Conservation (phyloP, 2,113 vertebrate species). For the Pteropus alecto region DNA sequence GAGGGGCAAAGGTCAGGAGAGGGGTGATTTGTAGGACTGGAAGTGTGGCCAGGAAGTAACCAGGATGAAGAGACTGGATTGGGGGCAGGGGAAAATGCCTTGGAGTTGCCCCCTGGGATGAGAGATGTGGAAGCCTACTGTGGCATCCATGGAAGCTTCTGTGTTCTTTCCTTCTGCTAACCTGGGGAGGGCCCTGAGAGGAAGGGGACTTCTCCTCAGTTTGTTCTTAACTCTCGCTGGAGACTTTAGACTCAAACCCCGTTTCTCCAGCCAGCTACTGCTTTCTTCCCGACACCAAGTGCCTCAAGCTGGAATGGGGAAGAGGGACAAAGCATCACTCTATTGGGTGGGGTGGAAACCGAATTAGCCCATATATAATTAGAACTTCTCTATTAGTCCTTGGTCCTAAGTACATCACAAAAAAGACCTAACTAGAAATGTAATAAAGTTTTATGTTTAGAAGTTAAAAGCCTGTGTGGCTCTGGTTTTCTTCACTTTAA, state of each 20-base stretch:
- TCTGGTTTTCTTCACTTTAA: neutral
- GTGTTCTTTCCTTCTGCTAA: neutral
- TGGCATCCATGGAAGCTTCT: neutral
- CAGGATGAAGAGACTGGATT: neutral
- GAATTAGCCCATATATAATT: neutral
- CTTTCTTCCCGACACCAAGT: constrained; percentile 39
- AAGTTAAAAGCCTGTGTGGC: neutral
- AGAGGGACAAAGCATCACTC: neutral
- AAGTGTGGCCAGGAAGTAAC: neutral
- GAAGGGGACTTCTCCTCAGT: neutral
- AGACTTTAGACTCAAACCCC: neutral
- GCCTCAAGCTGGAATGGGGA: constrained; percentile 36
- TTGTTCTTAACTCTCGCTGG: neutral
- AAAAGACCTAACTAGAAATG: constrained; percentile 38
- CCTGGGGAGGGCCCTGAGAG: neutral
- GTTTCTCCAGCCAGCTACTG: neutral
- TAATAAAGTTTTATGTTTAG: constrained; percentile 70
- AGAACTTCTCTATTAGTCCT: constrained; percentile 34
- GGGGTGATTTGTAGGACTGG: neutral
- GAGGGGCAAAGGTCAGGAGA: neutral
- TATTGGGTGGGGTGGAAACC: neutral
- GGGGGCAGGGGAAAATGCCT: neutral
- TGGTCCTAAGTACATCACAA: constrained; percentile 45
- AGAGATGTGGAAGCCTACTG: neutral
- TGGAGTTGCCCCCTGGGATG: neutral